A percentile compares a stretch with the other conserved stretches of the same genome.
These are phyloP conservation scores for Poeciliopsis infans DNA, from an alignment of 2,797 vertebrate genomes.

Conservation along the genomic window DNA sequence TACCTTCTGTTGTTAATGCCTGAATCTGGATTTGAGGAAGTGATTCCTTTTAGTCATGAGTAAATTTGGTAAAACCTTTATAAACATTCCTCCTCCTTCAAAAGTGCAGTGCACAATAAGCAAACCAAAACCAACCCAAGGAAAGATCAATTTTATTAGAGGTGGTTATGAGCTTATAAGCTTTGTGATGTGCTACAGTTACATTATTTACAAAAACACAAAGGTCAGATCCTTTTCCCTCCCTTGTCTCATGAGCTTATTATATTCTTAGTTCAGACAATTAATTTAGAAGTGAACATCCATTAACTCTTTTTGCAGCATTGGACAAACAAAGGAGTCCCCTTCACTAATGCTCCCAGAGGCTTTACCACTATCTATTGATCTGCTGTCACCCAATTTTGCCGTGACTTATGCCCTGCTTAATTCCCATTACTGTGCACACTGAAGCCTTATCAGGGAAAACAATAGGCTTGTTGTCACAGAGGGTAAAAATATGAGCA, in stretches of 20 bases:
- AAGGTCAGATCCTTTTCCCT: slow-evolving; percentile 7
- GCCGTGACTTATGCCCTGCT: slow-evolving; percentile 78
- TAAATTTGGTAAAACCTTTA: not conserved
- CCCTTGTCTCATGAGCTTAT: slow-evolving; percentile 26
- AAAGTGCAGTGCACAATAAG: not conserved
- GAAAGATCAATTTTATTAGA: not conserved
- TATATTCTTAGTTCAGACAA: slow-evolving; percentile 50
- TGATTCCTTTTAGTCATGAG: not conserved
- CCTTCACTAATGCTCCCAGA: slow-evolving; percentile 75
- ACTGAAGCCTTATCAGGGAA: slow-evolving; percentile 79
- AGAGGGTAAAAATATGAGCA: slow-evolving; percentile 74
- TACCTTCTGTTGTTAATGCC: not conserved
- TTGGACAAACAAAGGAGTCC: slow-evolving; percentile 78
- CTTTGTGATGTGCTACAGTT: not conserved
- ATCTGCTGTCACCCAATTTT: slow-evolving; percentile 82
- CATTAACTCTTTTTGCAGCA: slow-evolving; percentile 51
- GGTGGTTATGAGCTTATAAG: not conserved
- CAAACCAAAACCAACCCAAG: not conserved
- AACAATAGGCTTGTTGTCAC: slow-evolving; percentile 80
- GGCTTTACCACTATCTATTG: slow-evolving; percentile 79
- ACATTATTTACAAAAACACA: not conserved
- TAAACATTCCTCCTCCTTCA: not conserved
- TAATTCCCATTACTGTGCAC: slow-evolving; percentile 81
- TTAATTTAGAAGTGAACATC: slow-evolving; percentile 56
- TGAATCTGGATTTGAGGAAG: not conserved